Base-by-base conservation (phyloP, 1,140 invertebrate species). In the Trichomalopsis sarcophagae region DNA sequence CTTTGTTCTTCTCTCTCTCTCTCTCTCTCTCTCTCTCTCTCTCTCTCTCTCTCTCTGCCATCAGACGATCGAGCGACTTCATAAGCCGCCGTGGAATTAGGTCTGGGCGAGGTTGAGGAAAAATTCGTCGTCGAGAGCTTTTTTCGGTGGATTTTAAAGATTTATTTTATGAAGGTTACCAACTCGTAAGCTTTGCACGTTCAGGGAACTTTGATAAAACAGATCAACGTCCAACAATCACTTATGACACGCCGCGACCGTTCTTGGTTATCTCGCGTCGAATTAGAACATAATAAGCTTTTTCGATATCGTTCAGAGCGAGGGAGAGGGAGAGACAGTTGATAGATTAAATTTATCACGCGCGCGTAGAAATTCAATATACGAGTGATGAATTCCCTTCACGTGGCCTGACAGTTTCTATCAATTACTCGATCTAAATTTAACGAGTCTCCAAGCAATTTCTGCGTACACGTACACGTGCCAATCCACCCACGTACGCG, bases 311-410 rank as follows among this genome's bases (percentile, higher is more conserved):
- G 5, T 62, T 17, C 17, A 14, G 17, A 55, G 17, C 17, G 21
- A 44, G 55, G n/a, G 55, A 7, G 11, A 6, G 36, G 4, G 9
- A 44, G 30, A 44, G 40, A 75, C 73, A 44, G 73, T 44, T 75
- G 36, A 75, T 75, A 75, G 73, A 75, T 75, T 75, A 75, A 44
- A 75, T 75, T 75, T 21, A 75, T 75, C 73, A 9, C 17, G 55
- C 55, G 55, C 55, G 33, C 2, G 33, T 44, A 40, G 73, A 75
- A 44, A 75, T 75, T 75, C 33, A 75, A 75, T 44, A 44, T 13
- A 75, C 73, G 21, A 30, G 36, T 44, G 73, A 71, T 71, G 69
- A 71, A 71, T 71, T 71, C 69, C 11, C 30, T 71, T 71, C 73
- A 75, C 17, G 36, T 75, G 9, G 9, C 36, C 33, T 13, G 73